Conservation (phyloP, 2,888 invertebrate genomes). For the Leucoma salicis region DNA sequence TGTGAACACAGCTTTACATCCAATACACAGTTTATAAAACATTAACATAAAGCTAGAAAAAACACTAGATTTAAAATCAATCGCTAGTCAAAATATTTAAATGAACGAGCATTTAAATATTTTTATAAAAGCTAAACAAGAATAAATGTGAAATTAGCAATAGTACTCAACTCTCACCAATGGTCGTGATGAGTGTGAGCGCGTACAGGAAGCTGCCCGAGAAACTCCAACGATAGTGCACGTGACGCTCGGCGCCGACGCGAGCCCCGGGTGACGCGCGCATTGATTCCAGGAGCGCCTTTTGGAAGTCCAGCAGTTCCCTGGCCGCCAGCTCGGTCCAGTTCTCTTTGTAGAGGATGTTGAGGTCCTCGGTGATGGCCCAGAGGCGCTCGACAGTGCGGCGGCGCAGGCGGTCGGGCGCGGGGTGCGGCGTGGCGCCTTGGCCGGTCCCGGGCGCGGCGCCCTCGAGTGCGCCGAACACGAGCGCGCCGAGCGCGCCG, state of each 20-base stretch:
- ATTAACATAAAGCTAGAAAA: too few relatives aligned
- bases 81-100: too few relatives aligned
- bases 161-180: too few relatives aligned
- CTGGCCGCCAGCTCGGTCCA: conserved; percentile 95
- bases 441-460: conserved; percentile 76
- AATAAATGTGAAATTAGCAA: too few relatives aligned
- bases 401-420: conserved; percentile 83
- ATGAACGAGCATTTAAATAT: too few relatives aligned
- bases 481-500: conserved; percentile 94
- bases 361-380: conserved; percentile 93
- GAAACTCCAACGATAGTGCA: conserved; percentile 92
- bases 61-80: too few relatives aligned
- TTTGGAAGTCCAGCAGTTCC: conserved; percentile 92
- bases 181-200: conserved; percentile 95
- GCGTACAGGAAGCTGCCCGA: conserved; percentile 96
- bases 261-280: conserved; percentile 59
- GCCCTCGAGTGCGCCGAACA: conserved; percentile 93
- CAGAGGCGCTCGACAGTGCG: conserved; percentile 90
- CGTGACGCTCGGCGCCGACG: conserved; percentile 46
- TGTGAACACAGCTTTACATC: too few relatives aligned
- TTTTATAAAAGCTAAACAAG: too few relatives aligned
- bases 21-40: too few relatives aligned
- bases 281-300: conserved; percentile 78
- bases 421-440: conserved; percentile 84
- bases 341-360: conserved; percentile 94